These are phyloP conservation scores for Thryonomys swinderianus DNA, from an alignment of 2,113 vertebrate genomes.

Conservation along the genomic window DNA sequence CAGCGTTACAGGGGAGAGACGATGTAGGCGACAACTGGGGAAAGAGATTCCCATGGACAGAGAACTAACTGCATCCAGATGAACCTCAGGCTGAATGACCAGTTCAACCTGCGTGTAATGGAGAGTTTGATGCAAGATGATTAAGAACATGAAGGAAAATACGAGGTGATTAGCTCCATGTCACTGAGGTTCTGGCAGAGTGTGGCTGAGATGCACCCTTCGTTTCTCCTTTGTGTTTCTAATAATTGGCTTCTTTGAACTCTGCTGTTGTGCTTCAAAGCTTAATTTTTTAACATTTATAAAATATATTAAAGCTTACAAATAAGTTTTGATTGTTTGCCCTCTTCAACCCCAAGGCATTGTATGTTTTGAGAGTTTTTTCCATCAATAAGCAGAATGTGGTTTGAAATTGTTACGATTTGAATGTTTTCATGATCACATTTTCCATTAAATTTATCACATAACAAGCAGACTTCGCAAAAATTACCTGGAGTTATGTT, in stretches of 20 bases:
- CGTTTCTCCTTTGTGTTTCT: neutral
- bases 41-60: neutral
- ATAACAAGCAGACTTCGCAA: conserved; percentile 32
- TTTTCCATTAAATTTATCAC: conserved; percentile 46
- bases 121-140: neutral
- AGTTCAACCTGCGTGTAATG: neutral
- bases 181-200: neutral
- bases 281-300: neutral
- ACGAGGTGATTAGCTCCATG: neutral
- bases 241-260: conserved; percentile 1
- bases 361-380: conserved; percentile 8
- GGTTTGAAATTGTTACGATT: conserved; percentile 40
- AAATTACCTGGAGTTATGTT: conserved; percentile 24
- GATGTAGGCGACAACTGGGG: neutral
- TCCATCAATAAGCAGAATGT: neutral
- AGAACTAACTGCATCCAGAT: neutral
- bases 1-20: neutral
- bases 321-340: neutral
- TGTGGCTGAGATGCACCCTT: neutral
- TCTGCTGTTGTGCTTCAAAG: neutral
- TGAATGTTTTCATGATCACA: conserved; percentile 39
- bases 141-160: conserved; percentile 19
- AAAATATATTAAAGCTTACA: conserved; percentile 51
- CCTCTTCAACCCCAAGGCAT: neutral
- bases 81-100: neutral